Evolutionary conservation across 1,140 invertebrate species (phyloP).

Genomic region (Nebria ingens): DNA sequence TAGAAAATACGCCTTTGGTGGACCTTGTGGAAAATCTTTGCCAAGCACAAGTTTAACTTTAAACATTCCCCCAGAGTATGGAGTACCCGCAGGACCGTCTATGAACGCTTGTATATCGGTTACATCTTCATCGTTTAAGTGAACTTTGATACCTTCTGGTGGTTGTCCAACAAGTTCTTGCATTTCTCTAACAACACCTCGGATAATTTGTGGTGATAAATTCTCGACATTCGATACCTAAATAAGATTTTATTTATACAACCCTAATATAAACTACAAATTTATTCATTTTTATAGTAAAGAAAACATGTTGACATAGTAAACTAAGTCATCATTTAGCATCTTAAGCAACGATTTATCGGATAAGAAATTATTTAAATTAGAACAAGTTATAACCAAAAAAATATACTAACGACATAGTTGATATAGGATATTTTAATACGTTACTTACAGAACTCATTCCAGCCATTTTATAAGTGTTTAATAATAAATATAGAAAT

Average conservation of each 20-base stretch:
- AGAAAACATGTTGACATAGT: too few relatives aligned
- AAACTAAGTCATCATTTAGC: too few relatives aligned
- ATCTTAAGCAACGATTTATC: too few relatives aligned
- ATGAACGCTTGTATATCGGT: conserved; percentile 87
- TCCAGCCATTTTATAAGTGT: conserved; percentile 3
- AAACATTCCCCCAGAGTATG: conserved; percentile 75
- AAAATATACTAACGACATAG: too few relatives aligned
- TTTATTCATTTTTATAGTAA: too few relatives aligned
- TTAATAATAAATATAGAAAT: conserved; percentile 11
- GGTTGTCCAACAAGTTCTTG: conserved; percentile 63
- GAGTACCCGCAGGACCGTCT: conserved; percentile 70
- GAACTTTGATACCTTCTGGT: conserved; percentile 80
- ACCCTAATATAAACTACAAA: too few relatives aligned
- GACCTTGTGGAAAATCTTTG: conserved; percentile 86
- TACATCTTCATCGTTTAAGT: conserved; percentile 81
- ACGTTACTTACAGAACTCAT: conserved; percentile 17
- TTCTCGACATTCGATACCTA: conserved; percentile 86
- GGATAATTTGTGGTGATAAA: conserved; percentile 83
- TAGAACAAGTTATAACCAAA: too few relatives aligned
- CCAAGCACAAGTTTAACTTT: conserved; percentile 82
- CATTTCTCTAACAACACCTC: conserved; percentile 75
- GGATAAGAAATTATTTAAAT: too few relatives aligned
- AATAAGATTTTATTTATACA: too few relatives aligned
- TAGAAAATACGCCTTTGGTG: conserved; percentile 90
- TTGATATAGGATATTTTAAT: too few relatives aligned